phyloP scores from a whole-genome alignment of 2,113 vertebrate genomes.

The Geothlypis trichas region DNA sequence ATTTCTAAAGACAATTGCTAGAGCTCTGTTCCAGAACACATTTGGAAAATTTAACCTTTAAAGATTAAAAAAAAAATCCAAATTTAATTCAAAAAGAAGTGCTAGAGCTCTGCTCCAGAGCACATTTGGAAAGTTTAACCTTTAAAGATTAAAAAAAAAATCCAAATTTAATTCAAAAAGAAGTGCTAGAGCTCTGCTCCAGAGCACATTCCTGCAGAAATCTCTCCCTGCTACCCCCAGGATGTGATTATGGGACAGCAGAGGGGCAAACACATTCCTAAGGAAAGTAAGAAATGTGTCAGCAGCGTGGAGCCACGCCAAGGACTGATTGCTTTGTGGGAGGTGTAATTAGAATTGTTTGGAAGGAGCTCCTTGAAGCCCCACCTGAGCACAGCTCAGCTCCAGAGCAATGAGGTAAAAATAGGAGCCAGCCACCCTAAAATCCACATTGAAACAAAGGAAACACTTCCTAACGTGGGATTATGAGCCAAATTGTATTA shows the following conservation, averaged over 20 bases:
- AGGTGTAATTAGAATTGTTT: not conserved
- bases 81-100: not conserved
- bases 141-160: not conserved
- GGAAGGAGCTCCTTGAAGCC: not conserved
- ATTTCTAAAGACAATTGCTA: not conserved
- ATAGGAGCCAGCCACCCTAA: not conserved
- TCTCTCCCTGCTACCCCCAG: not conserved
- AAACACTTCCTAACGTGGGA: not conserved
- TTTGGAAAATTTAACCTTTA: not conserved
- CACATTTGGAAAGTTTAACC: not conserved
- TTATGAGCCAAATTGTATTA: not conserved
- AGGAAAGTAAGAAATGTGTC: not conserved
- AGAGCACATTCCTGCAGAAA: not conserved
- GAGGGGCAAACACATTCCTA: not conserved
- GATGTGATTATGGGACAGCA: not conserved
- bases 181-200: not conserved
- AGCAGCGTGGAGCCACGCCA: not conserved
- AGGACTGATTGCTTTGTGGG: not conserved
- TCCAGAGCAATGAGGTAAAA: not conserved
- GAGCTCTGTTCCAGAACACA: not conserved
- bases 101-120: not conserved
- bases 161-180: not conserved
- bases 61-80: not conserved
- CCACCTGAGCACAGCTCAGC: not conserved
- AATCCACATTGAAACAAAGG: not conserved